These are phyloP conservation scores for Zoanthus sociatus DNA, from an alignment of 92 coral and sea anemone genomes.

Conservation along the genomic window DNA sequence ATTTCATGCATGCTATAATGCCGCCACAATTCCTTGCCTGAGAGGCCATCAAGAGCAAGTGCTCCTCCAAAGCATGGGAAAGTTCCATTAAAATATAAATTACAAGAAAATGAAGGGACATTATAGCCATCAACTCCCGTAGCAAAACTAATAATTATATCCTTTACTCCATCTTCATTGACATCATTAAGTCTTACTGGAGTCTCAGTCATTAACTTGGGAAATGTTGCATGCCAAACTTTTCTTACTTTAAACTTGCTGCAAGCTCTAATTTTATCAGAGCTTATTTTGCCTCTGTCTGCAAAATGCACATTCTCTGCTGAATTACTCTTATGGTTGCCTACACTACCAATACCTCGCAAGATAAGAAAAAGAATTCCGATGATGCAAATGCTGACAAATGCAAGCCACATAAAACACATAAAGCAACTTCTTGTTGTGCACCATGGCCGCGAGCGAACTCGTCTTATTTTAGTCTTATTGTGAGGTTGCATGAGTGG, in stretches of 20 bases:
- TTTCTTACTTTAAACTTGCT: slow-evolving; percentile 60
- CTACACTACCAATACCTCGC: slow-evolving; percentile 69
- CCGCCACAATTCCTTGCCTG: slow-evolving; percentile 93
- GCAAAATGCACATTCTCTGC: slow-evolving; percentile 63
- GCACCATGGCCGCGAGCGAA: slow-evolving; percentile 86
- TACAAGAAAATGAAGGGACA: slow-evolving; percentile 85
- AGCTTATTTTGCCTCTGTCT: slow-evolving; percentile 30
- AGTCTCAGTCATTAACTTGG: slow-evolving; percentile 97
- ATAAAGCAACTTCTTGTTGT: slow-evolving; percentile 83
- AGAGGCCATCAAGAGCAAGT: slow-evolving; percentile 86
- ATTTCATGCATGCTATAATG: slow-evolving; percentile 97
- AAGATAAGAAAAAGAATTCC: slow-evolving; percentile 82
- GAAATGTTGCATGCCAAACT: slow-evolving; percentile 86
- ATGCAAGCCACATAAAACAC: slow-evolving; percentile 83
- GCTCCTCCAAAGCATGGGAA: slow-evolving; percentile 97
- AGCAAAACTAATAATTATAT: slow-evolving; percentile 89
- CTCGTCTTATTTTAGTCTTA: slow-evolving; percentile 80
- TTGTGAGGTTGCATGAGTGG: slow-evolving; percentile 71
- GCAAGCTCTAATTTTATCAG: slow-evolving; percentile 72
- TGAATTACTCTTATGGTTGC: slow-evolving; percentile 35
- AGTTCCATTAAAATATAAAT: slow-evolving; percentile 91
- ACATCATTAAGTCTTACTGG: slow-evolving; percentile 95
- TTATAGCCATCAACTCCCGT: slow-evolving; percentile 96
- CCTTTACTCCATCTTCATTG: slow-evolving; percentile 88
- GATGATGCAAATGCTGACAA: slow-evolving; percentile 78